Evolutionary conservation across 2,888 invertebrate species (phyloP), one percentile per base, ranked within the genome.

Genomic region (Apamea monoglypha): DNA sequence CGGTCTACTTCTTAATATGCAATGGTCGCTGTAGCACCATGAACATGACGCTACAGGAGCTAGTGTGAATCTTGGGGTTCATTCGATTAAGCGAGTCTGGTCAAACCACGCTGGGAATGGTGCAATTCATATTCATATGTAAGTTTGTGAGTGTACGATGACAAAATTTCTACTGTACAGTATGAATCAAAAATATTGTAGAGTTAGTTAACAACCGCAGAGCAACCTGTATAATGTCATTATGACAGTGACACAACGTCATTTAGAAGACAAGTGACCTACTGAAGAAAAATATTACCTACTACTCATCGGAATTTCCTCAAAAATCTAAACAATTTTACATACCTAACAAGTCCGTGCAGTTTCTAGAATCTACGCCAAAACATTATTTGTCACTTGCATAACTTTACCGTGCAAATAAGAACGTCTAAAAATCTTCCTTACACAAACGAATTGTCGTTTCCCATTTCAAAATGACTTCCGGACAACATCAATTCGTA

Each of bases 391-490:
- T 73, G 29, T 29, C 21, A 75, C 70, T 89, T 89, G 79, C 82
- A 66, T 89, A 90, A 89, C 50, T 21, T 59, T 12, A 73, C 21
- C 56, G 8, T 68, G 53, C 78, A 79, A 84, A 89, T 84, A 85
- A 84, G 73, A 89, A 25, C 70, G 70, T 56, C 78, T 61, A 77
- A 83, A 81, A 82, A 77, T 50, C 74, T 70, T 82, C 71, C 63
- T 36, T 69, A 63, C 40, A 74, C 82, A 79, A 84, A 88, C 76
- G 74, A 83, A 84, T 82, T 87, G 76, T 63, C 79, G 74, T 80
- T 89, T 88, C 82, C 81, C 78, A 84, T 83, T 85, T 80, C 80
- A 76, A 83, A 87, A 83, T 76, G 25, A 89, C 86, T 90, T 90
- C 88, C 90, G 89, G 76, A 82, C 78, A 76, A 84, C 83, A 74